Evolutionary conservation across 2,888 invertebrate genomes (phyloP), one percentile per base, ranked within the genome.

Genomic region (Drosophila cyrtoloma): DNA sequence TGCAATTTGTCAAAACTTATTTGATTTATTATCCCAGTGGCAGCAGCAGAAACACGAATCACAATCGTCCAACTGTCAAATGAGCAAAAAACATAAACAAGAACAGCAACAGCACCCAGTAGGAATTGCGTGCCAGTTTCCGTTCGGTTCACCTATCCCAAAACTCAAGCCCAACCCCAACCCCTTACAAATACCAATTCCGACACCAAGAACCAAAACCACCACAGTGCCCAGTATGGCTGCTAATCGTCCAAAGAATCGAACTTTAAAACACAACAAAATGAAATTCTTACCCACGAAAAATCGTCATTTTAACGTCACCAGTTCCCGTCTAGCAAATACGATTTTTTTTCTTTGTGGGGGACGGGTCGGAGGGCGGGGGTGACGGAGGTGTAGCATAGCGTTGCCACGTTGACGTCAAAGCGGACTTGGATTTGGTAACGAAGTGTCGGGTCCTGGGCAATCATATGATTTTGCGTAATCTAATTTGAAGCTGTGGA

Each of bases 1-100:
- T 86, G 86, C 82, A 84, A 86, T 86, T 86, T 86, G 88, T 88
- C 86, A 86, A 82, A 86, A 86, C 71, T 88, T 88, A 76, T 86
- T 86, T 86, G 86, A 86, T 86, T 86, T 86, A 86, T 86, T 78
- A 71, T 79, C 74, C 70, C 42, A 47, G 28, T 60, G 73, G 47
- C 67, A 55, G 26, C 74, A 69, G 32, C 63, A 77, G 44, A 62
- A 59, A 39, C 42, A 60, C 51, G 58, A 75, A 67, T 62, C 67
- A 57, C 52, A 64, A 61, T 52, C 59, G 73, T 69, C 72, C 56
- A 73, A 61, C 73, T 76, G 71, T 70, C 71, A 67, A 71, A 71
- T 67, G 64, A 66, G 37, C 68, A 70, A 72, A 74, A 50, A 77
- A 60, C 69, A 74, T 50, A 4, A 47, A 56, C 75, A 75, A 50